phyloP scores from a whole-genome alignment of 2,888 invertebrate species.

The Lacanobia wlatinum region DNA sequence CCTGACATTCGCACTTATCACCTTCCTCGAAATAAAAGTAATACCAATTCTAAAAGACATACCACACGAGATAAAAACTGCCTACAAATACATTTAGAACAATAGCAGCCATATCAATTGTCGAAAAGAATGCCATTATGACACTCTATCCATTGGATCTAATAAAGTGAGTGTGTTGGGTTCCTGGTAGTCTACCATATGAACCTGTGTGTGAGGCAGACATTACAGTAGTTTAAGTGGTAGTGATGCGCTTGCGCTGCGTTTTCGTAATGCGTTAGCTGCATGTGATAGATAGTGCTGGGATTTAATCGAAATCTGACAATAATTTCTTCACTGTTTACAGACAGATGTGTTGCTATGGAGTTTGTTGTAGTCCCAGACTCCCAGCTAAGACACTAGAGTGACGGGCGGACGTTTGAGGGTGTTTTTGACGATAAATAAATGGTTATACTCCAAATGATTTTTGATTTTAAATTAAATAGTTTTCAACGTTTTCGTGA shows the following conservation, averaged over 20 bases:
- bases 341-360: background rate
- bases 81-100: constrained; percentile 54
- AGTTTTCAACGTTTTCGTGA: too few relatives aligned
- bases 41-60: constrained; percentile 29
- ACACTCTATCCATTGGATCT: constrained; percentile 66
- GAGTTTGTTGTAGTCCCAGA: too few relatives aligned
- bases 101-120: constrained; percentile 64
- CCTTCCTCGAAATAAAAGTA: constrained; percentile 44
- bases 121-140: constrained; percentile 70
- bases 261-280: background rate
- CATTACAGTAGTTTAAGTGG: constrained; percentile 25
- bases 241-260: constrained; percentile 11
- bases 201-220: constrained; percentile 34
- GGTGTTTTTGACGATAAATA: too few relatives aligned
- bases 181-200: constrained; percentile 59
- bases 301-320: background rate
- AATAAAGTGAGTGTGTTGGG: constrained; percentile 57
- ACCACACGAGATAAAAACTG: constrained; percentile 48
- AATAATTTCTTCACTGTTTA: background rate
- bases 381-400: too few relatives aligned
- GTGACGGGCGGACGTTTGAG: too few relatives aligned
- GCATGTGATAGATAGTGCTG: background rate
- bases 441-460: too few relatives aligned
- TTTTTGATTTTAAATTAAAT: too few relatives aligned
- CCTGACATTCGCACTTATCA: constrained; percentile 14